Evolutionary conservation across 2,113 vertebrate species (phyloP).

Genomic region (Pogona vitticeps): DNA sequence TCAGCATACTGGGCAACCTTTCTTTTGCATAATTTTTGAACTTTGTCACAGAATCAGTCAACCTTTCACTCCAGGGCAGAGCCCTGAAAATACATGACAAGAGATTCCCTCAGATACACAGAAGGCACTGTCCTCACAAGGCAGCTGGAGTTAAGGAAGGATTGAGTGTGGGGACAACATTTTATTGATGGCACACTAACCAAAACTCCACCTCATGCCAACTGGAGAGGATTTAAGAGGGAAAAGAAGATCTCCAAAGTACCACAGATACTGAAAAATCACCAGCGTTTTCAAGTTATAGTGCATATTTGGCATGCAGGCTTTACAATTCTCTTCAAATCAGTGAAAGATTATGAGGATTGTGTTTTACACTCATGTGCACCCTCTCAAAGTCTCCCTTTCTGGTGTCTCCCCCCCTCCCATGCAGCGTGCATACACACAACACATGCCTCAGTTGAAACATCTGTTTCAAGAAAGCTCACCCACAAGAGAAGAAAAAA

Average conservation of each 20-base stretch:
- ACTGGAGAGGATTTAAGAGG: background rate
- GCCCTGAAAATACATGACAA: background rate
- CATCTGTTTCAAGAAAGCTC: constrained; percentile 4
- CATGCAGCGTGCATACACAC: background rate
- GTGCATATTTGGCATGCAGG: background rate
- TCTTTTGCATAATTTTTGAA: constrained; percentile 36
- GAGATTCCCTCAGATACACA: background rate
- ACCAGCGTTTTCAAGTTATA: background rate
- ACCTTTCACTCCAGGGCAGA: background rate
- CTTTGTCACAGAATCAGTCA: background rate
- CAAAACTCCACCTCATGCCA: constrained; percentile 3
- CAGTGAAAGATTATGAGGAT: constrained; percentile 3
- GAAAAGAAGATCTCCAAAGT: accelerated
- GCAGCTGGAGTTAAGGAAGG: background rate
- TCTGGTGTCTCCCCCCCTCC: background rate
- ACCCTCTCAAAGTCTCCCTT: background rate
- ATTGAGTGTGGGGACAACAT: background rate
- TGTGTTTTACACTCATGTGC: too few species aligned
- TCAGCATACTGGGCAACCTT: background rate
- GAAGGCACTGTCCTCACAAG: background rate
- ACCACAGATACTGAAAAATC: background rate
- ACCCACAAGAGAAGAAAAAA: background rate
- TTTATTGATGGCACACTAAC: background rate
- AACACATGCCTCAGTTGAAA: background rate
- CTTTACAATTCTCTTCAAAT: background rate